A percentile compares a stretch with the other conserved stretches of the same genome.
These are phyloP conservation scores for Pyrocephalus nanus DNA, from an alignment of 2,797 vertebrate species.

Conservation along the genomic window DNA sequence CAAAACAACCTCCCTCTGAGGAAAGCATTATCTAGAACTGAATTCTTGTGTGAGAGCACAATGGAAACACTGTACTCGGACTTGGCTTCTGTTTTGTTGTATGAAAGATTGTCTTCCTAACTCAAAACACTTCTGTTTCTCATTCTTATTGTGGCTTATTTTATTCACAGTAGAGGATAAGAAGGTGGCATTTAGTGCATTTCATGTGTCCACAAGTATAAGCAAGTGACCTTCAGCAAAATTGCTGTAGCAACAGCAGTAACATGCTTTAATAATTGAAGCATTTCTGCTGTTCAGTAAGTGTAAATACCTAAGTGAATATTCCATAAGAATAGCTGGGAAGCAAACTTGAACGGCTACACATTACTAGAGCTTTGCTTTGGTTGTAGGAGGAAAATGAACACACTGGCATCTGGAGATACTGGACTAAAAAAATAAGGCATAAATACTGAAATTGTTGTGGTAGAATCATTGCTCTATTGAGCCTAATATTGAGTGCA, in stretches of 20 bases:
- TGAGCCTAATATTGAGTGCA: background rate
- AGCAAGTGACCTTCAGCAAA: background rate
- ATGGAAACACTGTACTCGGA: background rate
- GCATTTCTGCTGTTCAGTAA: background rate
- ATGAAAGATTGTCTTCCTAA: background rate
- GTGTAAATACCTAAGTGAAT: background rate
- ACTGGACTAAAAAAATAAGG: background rate
- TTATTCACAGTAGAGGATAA: background rate
- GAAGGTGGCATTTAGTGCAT: background rate
- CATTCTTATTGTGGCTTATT: background rate
- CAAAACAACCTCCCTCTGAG: slow-evolving; percentile 5
- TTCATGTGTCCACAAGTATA: background rate
- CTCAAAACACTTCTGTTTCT: background rate
- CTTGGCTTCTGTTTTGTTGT: background rate
- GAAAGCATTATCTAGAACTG: background rate
- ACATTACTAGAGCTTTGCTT: background rate
- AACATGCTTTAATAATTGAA: background rate
- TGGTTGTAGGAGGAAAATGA: background rate
- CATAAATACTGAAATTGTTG: background rate
- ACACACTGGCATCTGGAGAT: background rate
- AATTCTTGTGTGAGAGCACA: background rate
- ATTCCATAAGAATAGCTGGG: background rate
- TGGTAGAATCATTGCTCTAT: background rate
- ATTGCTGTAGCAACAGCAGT: background rate
- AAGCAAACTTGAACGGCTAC: background rate